phyloP scores from a whole-genome alignment of 1,140 invertebrate species.

The Drosophila orosa region DNA sequence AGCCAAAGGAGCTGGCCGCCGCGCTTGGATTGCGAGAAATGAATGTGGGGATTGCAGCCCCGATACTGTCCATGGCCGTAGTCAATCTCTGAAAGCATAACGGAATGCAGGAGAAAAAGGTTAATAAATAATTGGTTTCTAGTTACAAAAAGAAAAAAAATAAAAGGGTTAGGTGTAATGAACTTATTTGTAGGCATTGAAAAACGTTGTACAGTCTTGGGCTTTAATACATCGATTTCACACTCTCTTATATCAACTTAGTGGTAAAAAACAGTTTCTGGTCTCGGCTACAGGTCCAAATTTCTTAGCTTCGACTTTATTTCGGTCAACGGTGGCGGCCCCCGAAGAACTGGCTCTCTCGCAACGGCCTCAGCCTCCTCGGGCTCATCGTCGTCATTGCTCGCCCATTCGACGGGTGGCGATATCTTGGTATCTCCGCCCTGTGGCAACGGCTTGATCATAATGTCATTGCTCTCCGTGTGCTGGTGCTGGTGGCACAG shows the following conservation, averaged over 20 bases:
- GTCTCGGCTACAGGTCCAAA: slow-evolving; percentile 40
- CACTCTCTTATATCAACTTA: slow-evolving; percentile 54
- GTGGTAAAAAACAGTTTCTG: slow-evolving; percentile 14
- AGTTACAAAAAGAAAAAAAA: background rate
- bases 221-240: slow-evolving; percentile 64
- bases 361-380: background rate
- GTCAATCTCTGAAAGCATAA: slow-evolving; percentile 31
- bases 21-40: slow-evolving; percentile 78
- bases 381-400: slow-evolving; percentile 16
- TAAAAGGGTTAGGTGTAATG: background rate
- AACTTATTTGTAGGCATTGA: slow-evolving; percentile 15
- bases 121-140: slow-evolving; percentile 7
- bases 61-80: slow-evolving; percentile 63
- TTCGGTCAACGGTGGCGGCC: slow-evolving; percentile 51
- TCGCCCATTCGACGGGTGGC: background rate
- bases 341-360: background rate
- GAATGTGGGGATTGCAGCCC: slow-evolving; percentile 69
- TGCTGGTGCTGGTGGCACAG: slow-evolving; percentile 81
- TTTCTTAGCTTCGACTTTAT: slow-evolving; percentile 43
- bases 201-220: slow-evolving; percentile 35
- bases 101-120: slow-evolving; percentile 1
- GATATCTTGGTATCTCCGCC: slow-evolving; percentile 17
- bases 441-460: slow-evolving; percentile 70
- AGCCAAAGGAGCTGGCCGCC: slow-evolving; percentile 79
- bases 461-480: slow-evolving; percentile 77